Evolutionary conservation across 2,797 vertebrate genomes (phyloP).

Genomic region (Scyliorhinus canicula): DNA sequence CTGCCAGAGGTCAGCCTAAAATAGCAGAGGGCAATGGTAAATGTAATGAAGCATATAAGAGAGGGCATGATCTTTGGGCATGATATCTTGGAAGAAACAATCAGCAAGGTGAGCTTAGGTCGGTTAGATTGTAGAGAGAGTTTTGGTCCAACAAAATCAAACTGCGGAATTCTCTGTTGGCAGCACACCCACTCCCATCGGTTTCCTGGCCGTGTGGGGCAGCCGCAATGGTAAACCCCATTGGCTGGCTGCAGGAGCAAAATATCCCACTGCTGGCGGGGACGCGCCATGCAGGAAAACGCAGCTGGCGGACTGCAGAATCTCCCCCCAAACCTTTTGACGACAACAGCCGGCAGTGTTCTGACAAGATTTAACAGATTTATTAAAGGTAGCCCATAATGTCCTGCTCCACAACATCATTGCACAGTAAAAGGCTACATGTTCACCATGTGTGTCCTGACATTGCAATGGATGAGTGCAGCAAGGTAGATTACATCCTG

Average conservation of each 20-base stretch:
- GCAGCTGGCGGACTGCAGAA: too few species aligned
- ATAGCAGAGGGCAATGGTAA: not conserved
- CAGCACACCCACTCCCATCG: too few species aligned
- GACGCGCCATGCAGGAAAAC: too few species aligned
- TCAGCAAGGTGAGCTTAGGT: not conserved
- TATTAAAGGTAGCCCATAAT: not conserved
- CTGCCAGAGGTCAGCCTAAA: not conserved
- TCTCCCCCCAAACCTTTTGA: not conserved
- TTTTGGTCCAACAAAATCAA: not conserved
- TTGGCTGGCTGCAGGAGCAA: too few species aligned
- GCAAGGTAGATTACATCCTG: not conserved
- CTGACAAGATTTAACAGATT: not conserved
- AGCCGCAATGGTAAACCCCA: too few species aligned
- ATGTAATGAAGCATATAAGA: not conserved
- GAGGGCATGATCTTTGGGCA: not conserved
- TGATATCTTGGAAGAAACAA: not conserved
- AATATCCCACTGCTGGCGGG: too few species aligned
- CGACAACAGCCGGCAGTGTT: not conserved
- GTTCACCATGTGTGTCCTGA: too few species aligned
- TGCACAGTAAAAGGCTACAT: not conserved
- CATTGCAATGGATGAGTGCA: not conserved
- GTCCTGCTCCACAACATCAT: not conserved
- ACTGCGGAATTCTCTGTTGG: too few species aligned
- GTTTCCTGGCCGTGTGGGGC: too few species aligned
- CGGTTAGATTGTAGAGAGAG: not conserved